These are phyloP conservation scores for Morpho deidamia DNA, from an alignment of 2,888 invertebrate species.

Conservation along the genomic window DNA sequence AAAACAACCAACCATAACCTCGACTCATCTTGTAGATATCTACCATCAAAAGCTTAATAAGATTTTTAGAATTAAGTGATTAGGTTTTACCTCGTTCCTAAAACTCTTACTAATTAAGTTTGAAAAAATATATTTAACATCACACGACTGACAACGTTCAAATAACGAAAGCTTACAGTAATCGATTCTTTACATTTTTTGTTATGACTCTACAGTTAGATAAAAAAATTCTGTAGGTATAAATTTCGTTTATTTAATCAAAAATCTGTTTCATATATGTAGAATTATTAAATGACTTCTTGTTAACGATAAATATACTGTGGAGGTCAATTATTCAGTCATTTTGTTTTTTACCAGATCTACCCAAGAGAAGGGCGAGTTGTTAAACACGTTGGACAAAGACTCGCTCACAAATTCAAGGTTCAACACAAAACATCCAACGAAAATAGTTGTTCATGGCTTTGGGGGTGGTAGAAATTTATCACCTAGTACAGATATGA, in stretches of 20 bases:
- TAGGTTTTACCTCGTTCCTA: too few relatives aligned
- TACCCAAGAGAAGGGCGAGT: conserved; percentile 86
- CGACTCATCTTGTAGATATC: too few relatives aligned
- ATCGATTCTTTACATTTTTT: too few relatives aligned
- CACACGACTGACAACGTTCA: too few relatives aligned
- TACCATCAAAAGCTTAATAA: too few relatives aligned
- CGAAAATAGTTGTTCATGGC: conserved; percentile 94
- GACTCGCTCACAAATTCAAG: conserved; percentile 85
- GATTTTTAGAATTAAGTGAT: too few relatives aligned
- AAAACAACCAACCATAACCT: too few relatives aligned
- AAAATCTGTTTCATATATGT: not conserved
- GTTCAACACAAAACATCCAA: conserved; percentile 87
- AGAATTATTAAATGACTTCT: not conserved
- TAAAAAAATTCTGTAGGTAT: too few relatives aligned
- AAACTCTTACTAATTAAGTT: too few relatives aligned
- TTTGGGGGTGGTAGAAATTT: conserved; percentile 91
- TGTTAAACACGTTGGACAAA: conserved; percentile 83
- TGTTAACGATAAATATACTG: not conserved
- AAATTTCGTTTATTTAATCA: not conserved
- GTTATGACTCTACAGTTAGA: too few relatives aligned
- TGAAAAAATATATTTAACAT: too few relatives aligned
- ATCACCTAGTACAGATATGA: conserved; percentile 90
- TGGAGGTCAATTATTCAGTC: conserved; percentile 9
- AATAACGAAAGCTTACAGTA: too few relatives aligned
- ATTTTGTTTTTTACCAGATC: conserved; percentile 59